Evolutionary conservation across 2,888 invertebrate species (phyloP).

Genomic region (Calameuta pallipes): DNA sequence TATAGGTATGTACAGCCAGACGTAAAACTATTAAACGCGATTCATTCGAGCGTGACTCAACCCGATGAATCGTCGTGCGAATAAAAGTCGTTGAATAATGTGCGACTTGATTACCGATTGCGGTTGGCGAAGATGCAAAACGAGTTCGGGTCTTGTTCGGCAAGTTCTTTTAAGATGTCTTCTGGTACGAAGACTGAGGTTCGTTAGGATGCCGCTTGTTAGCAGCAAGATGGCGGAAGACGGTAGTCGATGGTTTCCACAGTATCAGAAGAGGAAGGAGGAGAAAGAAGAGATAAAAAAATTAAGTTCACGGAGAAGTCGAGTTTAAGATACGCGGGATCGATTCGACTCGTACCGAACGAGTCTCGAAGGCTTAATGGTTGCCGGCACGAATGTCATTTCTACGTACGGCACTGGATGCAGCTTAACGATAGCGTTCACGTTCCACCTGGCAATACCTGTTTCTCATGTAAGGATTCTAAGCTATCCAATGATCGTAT

Average conservation of each 20-base stretch:
- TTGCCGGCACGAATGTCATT: background rate
- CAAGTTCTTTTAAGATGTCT: background rate
- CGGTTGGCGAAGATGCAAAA: background rate
- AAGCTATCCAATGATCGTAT: background rate
- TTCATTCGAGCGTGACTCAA: background rate
- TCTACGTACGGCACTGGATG: background rate
- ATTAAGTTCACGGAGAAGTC: background rate
- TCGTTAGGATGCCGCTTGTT: background rate
- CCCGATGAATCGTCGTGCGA: background rate
- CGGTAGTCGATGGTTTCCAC: background rate
- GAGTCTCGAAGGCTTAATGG: background rate
- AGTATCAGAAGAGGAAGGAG: background rate
- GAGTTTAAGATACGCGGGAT: background rate
- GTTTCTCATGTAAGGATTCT: background rate
- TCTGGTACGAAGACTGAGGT: background rate
- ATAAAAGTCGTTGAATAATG: background rate
- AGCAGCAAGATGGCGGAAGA: background rate
- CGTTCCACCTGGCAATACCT: background rate
- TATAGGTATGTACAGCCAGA: background rate
- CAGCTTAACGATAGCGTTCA: background rate
- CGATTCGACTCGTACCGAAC: slow-evolving; percentile 1
- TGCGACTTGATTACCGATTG: background rate
- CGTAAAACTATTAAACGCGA: background rate
- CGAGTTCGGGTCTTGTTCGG: background rate
- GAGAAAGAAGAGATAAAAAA: background rate